A percentile compares a stretch with the other conserved stretches of the same genome.
Conservation (phyloP, 1,140 invertebrate genomes). For the Mycetomoellerius zeteki region DNA sequence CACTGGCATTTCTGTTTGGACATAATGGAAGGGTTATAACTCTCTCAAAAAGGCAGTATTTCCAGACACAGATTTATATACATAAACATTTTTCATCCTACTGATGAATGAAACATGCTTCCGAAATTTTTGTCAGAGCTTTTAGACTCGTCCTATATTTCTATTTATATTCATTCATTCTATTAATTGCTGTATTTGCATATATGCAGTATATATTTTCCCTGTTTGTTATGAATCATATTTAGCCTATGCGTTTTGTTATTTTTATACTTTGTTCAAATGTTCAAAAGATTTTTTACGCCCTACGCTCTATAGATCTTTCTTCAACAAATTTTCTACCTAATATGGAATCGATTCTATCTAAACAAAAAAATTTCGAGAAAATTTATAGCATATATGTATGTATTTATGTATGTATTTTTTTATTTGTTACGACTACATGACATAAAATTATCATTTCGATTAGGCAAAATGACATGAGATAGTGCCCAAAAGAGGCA, state of each 20-base stretch:
- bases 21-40: slow-evolving; percentile 43
- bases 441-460: slow-evolving; percentile 33
- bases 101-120: slow-evolving; percentile 33
- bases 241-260: neutral
- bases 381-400: neutral
- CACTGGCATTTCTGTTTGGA: slow-evolving; percentile 32
- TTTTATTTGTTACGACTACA: neutral
- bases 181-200: slow-evolving; percentile 39
- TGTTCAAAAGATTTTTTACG: slow-evolving; percentile 2
- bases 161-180: slow-evolving; percentile 50
- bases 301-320: neutral
- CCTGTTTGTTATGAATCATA: slow-evolving; percentile 18
- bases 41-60: slow-evolving; percentile 28
- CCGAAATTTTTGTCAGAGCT: slow-evolving; percentile 52
- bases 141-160: slow-evolving; percentile 6
- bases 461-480: slow-evolving; percentile 31
- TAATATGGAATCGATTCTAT: neutral
- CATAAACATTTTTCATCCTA: slow-evolving; percentile 47
- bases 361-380: neutral
- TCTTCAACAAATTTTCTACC: neutral
- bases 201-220: slow-evolving; percentile 10
- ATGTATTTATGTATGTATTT: too few relatives aligned
- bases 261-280: neutral
- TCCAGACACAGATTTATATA: slow-evolving; percentile 47
- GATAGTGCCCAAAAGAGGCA: neutral